Evolutionary conservation across 2,113 vertebrate species (phyloP), one percentile per base, ranked within the genome.

Genomic region (Entelurus aequoreus): DNA sequence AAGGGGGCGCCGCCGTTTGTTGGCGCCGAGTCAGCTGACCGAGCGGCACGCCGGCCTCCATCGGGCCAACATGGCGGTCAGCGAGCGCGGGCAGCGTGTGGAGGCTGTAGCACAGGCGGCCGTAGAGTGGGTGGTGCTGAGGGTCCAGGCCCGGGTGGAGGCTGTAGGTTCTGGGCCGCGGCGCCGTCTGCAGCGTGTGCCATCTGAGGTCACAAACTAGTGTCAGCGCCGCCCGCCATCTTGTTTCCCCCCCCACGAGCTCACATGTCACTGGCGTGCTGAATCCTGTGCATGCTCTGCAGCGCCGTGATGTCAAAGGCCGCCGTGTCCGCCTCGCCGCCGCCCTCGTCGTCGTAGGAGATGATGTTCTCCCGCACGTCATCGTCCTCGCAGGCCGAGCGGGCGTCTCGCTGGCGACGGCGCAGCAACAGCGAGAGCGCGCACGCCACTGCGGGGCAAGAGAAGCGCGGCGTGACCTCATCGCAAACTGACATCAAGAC

Each of bases 251-350:
- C 28, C 28, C 28, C 28, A 28, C 28, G 3, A 65, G 47, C 87
- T 87, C 75, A 87, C 85, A 86, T 88, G 80, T 86, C 89, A 47
- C 82, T 71, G 77, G 86, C 83, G 77, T 87, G 85, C 55, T 85
- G 88, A 2, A 84, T 87, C 19, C 86, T 49, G 70, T 88, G 85
- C 80, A 88, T 81, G 83, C 84, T 86, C 75, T 90, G 89, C 66
- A 96, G 87, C 0, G 94, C 90, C 0, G 91, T 74, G 50, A 96
- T 95, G 90, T 96, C 94, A 21, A 95, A 95, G 28, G 94, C 94
- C 6, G 92, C 91, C 0, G 94, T 96, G 86, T 96, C 94, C 4
- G 93, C 93, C 21, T 95, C 94, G 11, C 94, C 94, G 0, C 94
- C 94, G 1, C 94, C 92, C 74, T 94, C 92, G 5, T 94, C 93